These are phyloP conservation scores for Eupeodes corollae DNA, from an alignment of 1,140 invertebrate genomes.

Conservation along the genomic window DNA sequence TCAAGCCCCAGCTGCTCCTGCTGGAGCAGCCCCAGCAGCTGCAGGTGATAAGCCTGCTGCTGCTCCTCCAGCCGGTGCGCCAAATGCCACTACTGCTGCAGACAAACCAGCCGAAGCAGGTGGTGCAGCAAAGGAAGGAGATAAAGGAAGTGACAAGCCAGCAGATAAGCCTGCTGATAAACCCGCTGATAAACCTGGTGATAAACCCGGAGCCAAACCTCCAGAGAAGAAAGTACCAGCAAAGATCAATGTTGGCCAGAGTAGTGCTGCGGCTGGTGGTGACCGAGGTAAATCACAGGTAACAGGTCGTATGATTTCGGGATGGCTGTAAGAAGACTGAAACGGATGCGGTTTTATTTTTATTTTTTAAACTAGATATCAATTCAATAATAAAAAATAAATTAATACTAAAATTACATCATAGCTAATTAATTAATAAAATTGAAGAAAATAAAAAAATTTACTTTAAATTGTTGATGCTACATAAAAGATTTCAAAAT, in stretches of 20 bases:
- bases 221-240: slow-evolving; percentile 7
- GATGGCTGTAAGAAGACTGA: slow-evolving; percentile 18
- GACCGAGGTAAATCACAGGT: slow-evolving; percentile 35
- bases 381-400: no score
- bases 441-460: neutral
- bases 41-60: slow-evolving; percentile 26
- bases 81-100: slow-evolving; percentile 9
- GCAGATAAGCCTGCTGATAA: slow-evolving; percentile 12
- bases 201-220: slow-evolving; percentile 9
- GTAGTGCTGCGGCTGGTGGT: slow-evolving; percentile 31
- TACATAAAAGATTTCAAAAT: no score
- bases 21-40: slow-evolving; percentile 9
- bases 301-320: slow-evolving; percentile 35
- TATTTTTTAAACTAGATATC: no score
- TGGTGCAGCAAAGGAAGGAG: slow-evolving; percentile 11
- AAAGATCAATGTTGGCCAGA: slow-evolving; percentile 33
- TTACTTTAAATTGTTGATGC: no score
- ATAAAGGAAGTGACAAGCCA: slow-evolving; percentile 11
- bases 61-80: slow-evolving; percentile 17
- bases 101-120: slow-evolving; percentile 2
- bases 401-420: no score
- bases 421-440: neutral
- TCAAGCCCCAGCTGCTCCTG: slow-evolving; percentile 4
- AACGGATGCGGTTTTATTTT: no score
- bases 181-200: slow-evolving; percentile 10